Percentiles rank a stretch among this genome's conserved stretches.
Evolutionary conservation across 2,888 invertebrate genomes (phyloP).

Genomic region (Torymus auratus): DNA sequence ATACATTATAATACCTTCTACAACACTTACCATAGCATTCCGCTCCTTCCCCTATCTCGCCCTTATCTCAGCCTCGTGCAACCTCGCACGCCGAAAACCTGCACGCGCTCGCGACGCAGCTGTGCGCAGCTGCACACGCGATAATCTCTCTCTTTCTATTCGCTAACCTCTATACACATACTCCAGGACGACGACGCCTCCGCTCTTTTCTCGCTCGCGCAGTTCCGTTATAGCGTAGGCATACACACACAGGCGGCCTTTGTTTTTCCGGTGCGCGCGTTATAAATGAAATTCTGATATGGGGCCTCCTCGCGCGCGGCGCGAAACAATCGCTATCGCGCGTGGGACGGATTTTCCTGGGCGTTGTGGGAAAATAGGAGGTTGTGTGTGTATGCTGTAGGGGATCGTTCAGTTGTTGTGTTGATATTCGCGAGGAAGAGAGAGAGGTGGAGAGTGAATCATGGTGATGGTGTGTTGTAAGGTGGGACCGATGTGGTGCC

Average conservation of each 20-base stretch:
- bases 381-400: too few relatives aligned
- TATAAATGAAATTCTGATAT: slow-evolving; percentile 53
- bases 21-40: too few relatives aligned
- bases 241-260: slow-evolving; percentile 13
- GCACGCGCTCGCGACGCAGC: too few relatives aligned
- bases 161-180: too few relatives aligned
- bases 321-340: slow-evolving; percentile 30
- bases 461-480: neutral
- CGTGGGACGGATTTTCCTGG: slow-evolving; percentile 14
- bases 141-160: too few relatives aligned
- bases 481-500: neutral
- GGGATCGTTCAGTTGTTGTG: neutral
- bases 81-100: too few relatives aligned
- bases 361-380: slow-evolving; percentile 20
- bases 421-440: slow-evolving; percentile 1
- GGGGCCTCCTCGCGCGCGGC: slow-evolving; percentile 1
- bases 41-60: too few relatives aligned
- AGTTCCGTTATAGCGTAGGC: slow-evolving; percentile 48
- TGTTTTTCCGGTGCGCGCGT: slow-evolving; percentile 43
- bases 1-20: too few relatives aligned
- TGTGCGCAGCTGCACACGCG: too few relatives aligned
- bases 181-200: slow-evolving; percentile 25
- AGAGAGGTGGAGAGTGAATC: neutral
- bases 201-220: slow-evolving; percentile 25
- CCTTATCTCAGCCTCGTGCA: too few relatives aligned